Evolutionary conservation across 2,113 vertebrate genomes (phyloP).

Genomic region (Synodontis membranacea): DNA sequence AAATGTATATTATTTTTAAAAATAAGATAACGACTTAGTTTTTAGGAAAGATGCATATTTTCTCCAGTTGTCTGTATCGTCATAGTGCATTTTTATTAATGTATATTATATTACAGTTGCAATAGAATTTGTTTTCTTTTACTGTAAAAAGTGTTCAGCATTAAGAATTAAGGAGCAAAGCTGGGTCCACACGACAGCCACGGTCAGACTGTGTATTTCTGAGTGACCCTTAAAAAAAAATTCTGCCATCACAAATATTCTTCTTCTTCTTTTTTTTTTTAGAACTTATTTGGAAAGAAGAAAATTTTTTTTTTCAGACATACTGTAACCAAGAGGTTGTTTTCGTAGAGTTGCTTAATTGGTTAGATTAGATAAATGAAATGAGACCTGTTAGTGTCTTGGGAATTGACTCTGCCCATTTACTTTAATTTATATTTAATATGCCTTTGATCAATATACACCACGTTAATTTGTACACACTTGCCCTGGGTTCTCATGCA

Average conservation of each 20-base stretch:
- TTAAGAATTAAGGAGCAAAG: neutral
- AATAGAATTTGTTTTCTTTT: neutral
- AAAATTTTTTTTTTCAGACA: neutral
- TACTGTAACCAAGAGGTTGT: conserved; percentile 1
- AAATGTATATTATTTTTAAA: neutral
- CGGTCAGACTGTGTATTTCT: neutral
- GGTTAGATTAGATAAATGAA: conserved; percentile 55
- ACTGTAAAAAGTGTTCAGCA: neutral
- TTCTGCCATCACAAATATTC: neutral
- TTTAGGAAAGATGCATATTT: neutral
- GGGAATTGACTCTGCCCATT: conserved; percentile 53
- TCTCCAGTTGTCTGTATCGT: neutral
- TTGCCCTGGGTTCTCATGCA: conserved; percentile 43
- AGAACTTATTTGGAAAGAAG: neutral
- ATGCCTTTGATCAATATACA: conserved; percentile 63
- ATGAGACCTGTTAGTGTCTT: conserved; percentile 45
- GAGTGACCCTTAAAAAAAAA: conserved; percentile 7
- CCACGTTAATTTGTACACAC: conserved; percentile 53
- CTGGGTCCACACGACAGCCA: neutral
- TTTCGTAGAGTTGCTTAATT: conserved; percentile 53
- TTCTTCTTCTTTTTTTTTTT: neutral
- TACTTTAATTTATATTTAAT: conserved; percentile 65
- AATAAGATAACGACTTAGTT: neutral
- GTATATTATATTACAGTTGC: neutral
- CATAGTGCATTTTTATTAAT: neutral